Percentiles rank a stretch among this genome's conserved stretches.
These are phyloP conservation scores for Drosophila neonasuta DNA, from an alignment of 2,888 invertebrate species.

Conservation along the genomic window DNA sequence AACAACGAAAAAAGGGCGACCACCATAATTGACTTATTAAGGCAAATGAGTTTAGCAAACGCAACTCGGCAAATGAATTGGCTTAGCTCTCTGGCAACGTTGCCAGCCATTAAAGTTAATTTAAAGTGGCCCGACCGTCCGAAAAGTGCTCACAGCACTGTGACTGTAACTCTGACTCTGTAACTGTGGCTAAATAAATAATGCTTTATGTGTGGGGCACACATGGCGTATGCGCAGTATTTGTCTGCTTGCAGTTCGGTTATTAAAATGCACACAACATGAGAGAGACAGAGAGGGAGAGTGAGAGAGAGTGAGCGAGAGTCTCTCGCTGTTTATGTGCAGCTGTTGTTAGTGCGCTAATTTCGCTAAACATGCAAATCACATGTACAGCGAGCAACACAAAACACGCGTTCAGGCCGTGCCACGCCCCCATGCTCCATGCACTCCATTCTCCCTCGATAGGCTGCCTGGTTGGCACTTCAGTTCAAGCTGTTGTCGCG, in stretches of 20 bases:
- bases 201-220: slow-evolving; percentile 60
- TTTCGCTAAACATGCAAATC: slow-evolving; percentile 77
- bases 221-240: slow-evolving; percentile 69
- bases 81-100: slow-evolving; percentile 38
- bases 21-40: slow-evolving; percentile 73
- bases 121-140: slow-evolving; percentile 56
- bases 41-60: slow-evolving; percentile 61
- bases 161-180: slow-evolving; percentile 10
- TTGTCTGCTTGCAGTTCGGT: slow-evolving; percentile 59
- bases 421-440: slow-evolving; percentile 19
- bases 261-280: slow-evolving; percentile 65
- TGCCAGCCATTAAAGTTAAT: slow-evolving; percentile 60
- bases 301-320: background rate
- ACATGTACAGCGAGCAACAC: slow-evolving; percentile 61
- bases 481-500: slow-evolving; percentile 68
- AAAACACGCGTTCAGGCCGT: slow-evolving; percentile 22
- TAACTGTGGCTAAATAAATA: slow-evolving; percentile 67
- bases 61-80: slow-evolving; percentile 60
- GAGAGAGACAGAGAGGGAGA: slow-evolving; percentile 3
- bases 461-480: slow-evolving; percentile 48
- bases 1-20: too few relatives aligned
- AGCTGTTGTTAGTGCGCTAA: slow-evolving; percentile 77
- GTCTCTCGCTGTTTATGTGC: slow-evolving; percentile 39
- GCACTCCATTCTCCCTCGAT: background rate
- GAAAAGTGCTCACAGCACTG: slow-evolving; percentile 38